Evolutionary conservation across 2,797 vertebrate species (phyloP).

Genomic region (Australoheros facetus): DNA sequence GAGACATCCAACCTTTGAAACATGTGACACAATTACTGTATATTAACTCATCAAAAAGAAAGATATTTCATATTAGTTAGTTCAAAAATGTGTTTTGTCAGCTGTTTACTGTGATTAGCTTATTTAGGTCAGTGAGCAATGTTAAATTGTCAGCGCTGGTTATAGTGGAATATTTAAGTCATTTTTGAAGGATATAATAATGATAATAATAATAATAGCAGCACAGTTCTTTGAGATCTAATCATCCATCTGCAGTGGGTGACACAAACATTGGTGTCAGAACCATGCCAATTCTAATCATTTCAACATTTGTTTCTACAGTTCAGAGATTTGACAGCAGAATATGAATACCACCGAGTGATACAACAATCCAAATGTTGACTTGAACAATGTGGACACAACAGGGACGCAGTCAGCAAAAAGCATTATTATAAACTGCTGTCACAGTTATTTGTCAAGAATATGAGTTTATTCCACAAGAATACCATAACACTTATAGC

Average conservation of each 20-base stretch:
- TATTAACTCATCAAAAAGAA: background rate
- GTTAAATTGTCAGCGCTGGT: background rate
- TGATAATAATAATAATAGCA: too few relatives aligned
- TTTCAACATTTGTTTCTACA: constrained; percentile 10
- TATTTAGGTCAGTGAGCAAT: background rate
- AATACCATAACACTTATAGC: constrained; percentile 45
- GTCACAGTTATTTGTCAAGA: constrained; percentile 39
- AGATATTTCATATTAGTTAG: background rate
- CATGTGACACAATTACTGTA: background rate
- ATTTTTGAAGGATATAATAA: background rate
- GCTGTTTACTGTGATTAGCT: background rate
- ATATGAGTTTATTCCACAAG: constrained; percentile 32
- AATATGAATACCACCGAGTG: constrained; percentile 23
- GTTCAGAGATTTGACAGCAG: background rate
- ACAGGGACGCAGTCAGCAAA: constrained; percentile 9
- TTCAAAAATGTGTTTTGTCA: background rate
- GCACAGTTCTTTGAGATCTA: background rate
- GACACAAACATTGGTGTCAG: constrained; percentile 5
- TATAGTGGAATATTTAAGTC: background rate
- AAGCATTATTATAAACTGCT: constrained; percentile 24
- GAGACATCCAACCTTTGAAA: background rate
- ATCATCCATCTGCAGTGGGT: background rate
- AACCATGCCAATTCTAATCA: background rate
- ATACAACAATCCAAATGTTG: constrained; percentile 34
- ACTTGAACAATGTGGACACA: constrained; percentile 30